Conservation (phyloP, 2,113 vertebrate genomes). For the Alligator mississippiensis region DNA sequence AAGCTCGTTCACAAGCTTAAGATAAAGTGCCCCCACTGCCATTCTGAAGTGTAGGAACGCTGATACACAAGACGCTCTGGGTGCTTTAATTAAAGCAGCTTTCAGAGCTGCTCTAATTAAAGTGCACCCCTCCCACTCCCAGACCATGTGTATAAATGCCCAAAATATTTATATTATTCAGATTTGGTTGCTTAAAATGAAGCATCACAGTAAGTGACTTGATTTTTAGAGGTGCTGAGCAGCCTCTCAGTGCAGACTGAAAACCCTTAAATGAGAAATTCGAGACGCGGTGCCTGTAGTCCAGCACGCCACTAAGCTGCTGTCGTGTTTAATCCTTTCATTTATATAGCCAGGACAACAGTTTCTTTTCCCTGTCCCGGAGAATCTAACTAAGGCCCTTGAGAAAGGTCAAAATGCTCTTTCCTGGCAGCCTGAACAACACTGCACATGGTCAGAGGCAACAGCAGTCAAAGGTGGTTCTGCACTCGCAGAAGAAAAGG, state of each 20-base stretch:
- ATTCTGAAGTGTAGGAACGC: too few species aligned
- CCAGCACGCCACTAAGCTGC: neutral
- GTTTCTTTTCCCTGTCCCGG: neutral
- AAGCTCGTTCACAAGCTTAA: too few species aligned
- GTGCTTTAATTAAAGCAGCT: too few species aligned
- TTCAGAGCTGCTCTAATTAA: too few species aligned
- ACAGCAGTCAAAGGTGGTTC: neutral
- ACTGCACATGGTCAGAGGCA: neutral
- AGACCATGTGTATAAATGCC: too few species aligned
- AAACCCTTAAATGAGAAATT: neutral
- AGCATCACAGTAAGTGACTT: neutral
- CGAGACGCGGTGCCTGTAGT: neutral
- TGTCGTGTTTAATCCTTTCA: slow-evolving; percentile 47
- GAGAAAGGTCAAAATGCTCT: slow-evolving; percentile 42
- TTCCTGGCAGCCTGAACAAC: neutral
- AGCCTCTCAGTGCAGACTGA: slow-evolving; percentile 15
- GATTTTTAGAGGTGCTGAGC: neutral
- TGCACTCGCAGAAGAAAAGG: neutral
- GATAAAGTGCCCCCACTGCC: too few species aligned
- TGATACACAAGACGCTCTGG: too few species aligned
- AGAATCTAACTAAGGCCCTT: neutral
- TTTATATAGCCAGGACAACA: neutral
- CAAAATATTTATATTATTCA: too few species aligned
- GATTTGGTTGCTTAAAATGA: neutral
- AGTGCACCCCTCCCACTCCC: too few species aligned